These are phyloP conservation scores for Heterotis niloticus DNA, from an alignment of 2,113 vertebrate genomes.

Conservation along the genomic window DNA sequence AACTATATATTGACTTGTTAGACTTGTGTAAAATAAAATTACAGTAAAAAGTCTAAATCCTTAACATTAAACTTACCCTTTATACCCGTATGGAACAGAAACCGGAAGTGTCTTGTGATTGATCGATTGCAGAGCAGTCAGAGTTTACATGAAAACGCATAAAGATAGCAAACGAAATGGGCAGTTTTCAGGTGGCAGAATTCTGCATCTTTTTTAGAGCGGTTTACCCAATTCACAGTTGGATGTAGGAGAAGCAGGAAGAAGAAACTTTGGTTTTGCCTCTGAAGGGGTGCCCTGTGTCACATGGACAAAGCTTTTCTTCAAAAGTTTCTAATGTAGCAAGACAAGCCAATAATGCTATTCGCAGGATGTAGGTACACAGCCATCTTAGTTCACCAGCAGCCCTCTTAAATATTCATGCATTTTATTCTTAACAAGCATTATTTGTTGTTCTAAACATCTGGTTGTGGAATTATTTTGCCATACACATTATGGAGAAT, in stretches of 20 bases:
- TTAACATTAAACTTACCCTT: background rate
- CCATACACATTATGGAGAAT: background rate
- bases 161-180: background rate
- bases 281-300: slow-evolving; percentile 44
- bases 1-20: background rate
- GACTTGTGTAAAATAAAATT: too few species aligned
- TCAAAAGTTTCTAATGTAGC: slow-evolving; percentile 34
- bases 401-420: slow-evolving; percentile 39
- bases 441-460: background rate
- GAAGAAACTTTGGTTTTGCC: slow-evolving; percentile 28
- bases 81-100: background rate
- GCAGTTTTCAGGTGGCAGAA: background rate
- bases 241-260: slow-evolving; percentile 33
- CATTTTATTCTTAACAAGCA: slow-evolving; percentile 28
- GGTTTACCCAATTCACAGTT: slow-evolving; percentile 27
- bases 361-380: slow-evolving; percentile 36
- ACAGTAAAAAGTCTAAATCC: background rate
- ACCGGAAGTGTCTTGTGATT: background rate
- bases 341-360: slow-evolving; percentile 39
- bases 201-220: slow-evolving; percentile 12
- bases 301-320: slow-evolving; percentile 41
- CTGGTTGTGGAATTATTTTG: background rate
- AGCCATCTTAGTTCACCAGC: slow-evolving; percentile 36
- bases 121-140: background rate
- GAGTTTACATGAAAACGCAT: background rate